Evolutionary conservation across 53 echinoderm and acorn worm species (phyloP), one percentile per base, ranked within the genome.

Genomic region (Paelopatides confundens): DNA sequence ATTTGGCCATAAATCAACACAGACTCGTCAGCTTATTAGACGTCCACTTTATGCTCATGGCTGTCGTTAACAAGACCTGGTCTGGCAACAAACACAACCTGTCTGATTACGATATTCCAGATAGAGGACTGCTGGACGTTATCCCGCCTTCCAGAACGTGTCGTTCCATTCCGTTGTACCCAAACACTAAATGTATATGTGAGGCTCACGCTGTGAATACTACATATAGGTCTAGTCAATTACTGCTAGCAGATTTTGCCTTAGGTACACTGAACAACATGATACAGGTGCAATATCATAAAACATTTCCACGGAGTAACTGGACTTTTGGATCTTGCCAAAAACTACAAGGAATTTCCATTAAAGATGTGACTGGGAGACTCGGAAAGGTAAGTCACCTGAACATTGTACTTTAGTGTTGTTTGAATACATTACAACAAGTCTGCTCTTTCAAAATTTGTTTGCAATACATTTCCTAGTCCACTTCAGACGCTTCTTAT

Each of bases 101-200:
- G 35, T 93, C 87, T 50, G 71, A 85, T 38, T 37, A 91, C 65
- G 94, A 94, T 53, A 28, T 82, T 26, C 50, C 86, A 31, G 86
- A 93, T 1, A 70, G 83, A 35, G 96, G 96, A 38, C 76, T 96
- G 35, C 87, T 96, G 23, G 68, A 66, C 0, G 51, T 63, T 1
- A 65, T 94, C 24, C 86, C 93, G 7, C 74, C 68, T 8, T 86
- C 90, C 76, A 91, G 96, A 40, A 89, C 91, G 9, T 96, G 96
- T 86, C 87, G 87, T 31, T 89, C 91, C 31, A 77, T 96, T 31
- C 96, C 94, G 2, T 64, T 91, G 35, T 91, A 94, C 37, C 86
- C 93, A 63, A 94, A 94, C 58, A 96, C 94, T 62, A 65, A 93
- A 49, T 96, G 96, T 62, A 94, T 96, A 32, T 96, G 96, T 64